Percentiles rank a stretch among this genome's conserved stretches.
Conservation (phyloP, 2,113 vertebrate genomes). For the Tupaia chinensis region DNA sequence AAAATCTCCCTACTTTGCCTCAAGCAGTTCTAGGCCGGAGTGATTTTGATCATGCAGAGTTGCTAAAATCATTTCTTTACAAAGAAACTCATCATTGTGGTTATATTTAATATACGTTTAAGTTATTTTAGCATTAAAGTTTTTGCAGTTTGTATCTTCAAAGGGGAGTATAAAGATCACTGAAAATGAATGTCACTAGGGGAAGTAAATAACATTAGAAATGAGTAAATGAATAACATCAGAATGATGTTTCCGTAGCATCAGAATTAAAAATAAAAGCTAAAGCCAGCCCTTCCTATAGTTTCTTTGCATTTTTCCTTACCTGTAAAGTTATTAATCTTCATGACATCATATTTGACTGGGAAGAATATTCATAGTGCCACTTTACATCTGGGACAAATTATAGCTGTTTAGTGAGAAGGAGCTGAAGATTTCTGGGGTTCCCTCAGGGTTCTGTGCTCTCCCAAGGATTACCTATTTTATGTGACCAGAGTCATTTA, state of each 20-base stretch:
- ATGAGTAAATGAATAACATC: too few species aligned
- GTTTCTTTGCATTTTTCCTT: slow-evolving; percentile 5
- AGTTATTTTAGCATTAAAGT: too few species aligned
- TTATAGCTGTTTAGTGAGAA: neutral
- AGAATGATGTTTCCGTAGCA: slow-evolving; percentile 37
- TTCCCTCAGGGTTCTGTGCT: neutral
- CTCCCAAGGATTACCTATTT: neutral
- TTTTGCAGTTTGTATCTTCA: too few species aligned
- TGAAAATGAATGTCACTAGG: too few species aligned
- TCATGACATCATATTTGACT: slow-evolving; percentile 3
- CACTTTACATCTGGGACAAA: neutral
- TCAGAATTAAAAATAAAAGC: slow-evolving; percentile 61
- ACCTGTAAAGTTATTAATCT: slow-evolving; percentile 17
- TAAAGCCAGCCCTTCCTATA: neutral
- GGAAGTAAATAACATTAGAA: too few species aligned
- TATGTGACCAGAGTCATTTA: neutral
- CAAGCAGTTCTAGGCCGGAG: slow-evolving; percentile 15
- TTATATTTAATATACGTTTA: slow-evolving; percentile 3
- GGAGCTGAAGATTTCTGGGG: neutral
- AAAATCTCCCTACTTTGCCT: slow-evolving; percentile 41
- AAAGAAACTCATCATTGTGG: slow-evolving; percentile 38
- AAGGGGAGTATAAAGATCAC: too few species aligned
- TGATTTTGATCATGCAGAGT: slow-evolving; percentile 41
- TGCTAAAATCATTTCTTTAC: slow-evolving; percentile 59
- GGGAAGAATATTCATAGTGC: neutral